Evolutionary conservation across 2,797 vertebrate species (phyloP), one percentile per base, ranked within the genome.

Genomic region (Selene dorsalis): DNA sequence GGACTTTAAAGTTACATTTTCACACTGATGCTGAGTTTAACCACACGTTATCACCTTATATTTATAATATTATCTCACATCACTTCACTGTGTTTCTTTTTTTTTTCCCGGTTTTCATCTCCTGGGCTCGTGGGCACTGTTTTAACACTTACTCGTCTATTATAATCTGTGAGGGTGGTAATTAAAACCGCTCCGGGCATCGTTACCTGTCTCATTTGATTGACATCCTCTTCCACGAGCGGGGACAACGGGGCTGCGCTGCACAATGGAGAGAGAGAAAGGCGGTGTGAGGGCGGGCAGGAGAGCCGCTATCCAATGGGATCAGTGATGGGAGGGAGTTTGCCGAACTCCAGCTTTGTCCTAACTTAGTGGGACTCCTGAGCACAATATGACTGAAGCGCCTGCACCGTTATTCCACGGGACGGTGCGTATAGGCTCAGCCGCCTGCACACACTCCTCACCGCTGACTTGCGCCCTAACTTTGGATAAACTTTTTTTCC

Each of bases 331-430:
- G 95, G 95, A 93, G 93, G 94, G 93, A 91, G 87, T 88, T 90
- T 81, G 80, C 48, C 35, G 69, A 92, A 88, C 92, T 94, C 83
- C 86, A 89, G 94, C 93, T 95, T 95, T 95, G 95, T 95, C 91
- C 94, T 83, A 91, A 94, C 77, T 91, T 92, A 89, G 69, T 89
- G 87, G 77, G 88, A 87, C 89, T 91, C 83, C 89, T 81, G 69
- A 88, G 85, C 86, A 60, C 86, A 91, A 91, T 80, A 92, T 93
- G 94, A 93, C 86, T 79, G 94, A 77, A 88, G 93, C 92, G 83
- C 80, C 87, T 87, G 92, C 89, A 82, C 93, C 93, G 94, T 94
- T 94, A 93, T 91, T 93, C 84, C 79, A 79, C 87, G 82, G 91
- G 90, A 91, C 91, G 75, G 78, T 87, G 87, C 88, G 83, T 67